phyloP scores from a whole-genome alignment of 2,888 invertebrate genomes.

The Steinernema scapterisci region DNA sequence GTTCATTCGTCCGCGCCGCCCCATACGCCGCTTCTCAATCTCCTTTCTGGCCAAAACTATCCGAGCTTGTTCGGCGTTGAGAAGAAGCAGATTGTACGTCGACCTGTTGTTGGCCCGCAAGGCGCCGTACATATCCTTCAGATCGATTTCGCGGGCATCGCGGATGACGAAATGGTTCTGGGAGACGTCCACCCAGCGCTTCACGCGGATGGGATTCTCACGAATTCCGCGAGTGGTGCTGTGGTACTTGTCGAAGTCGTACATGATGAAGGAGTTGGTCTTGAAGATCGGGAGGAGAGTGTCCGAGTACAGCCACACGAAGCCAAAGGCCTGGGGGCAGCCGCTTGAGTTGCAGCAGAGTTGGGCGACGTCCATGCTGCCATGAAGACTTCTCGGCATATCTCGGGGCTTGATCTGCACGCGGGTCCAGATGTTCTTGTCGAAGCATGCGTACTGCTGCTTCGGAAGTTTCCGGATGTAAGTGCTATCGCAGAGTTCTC shows the following conservation, averaged over 20 bases:
- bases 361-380: conserved; percentile 8
- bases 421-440: neutral
- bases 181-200: conserved; percentile 12
- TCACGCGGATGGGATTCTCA: conserved; percentile 5
- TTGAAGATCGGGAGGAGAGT: neutral
- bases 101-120: neutral
- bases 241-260: neutral
- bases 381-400: neutral
- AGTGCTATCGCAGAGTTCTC: neutral
- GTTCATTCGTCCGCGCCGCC: neutral
- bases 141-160: neutral
- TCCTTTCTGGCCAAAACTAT: neutral
- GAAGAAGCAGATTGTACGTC: neutral
- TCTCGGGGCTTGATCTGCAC: neutral
- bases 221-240: too few species aligned
- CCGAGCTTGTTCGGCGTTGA: neutral
- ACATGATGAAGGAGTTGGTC: neutral
- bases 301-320: neutral
- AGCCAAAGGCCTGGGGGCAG: neutral
- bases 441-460: neutral
- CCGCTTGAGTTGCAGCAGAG: neutral
- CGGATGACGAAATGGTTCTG: neutral
- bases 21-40: neutral
- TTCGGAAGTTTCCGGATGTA: neutral
- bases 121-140: conserved; percentile 21